These are phyloP conservation scores for Scaptomyza caliginosa DNA, from an alignment of 2,888 invertebrate species.

Conservation along the genomic window DNA sequence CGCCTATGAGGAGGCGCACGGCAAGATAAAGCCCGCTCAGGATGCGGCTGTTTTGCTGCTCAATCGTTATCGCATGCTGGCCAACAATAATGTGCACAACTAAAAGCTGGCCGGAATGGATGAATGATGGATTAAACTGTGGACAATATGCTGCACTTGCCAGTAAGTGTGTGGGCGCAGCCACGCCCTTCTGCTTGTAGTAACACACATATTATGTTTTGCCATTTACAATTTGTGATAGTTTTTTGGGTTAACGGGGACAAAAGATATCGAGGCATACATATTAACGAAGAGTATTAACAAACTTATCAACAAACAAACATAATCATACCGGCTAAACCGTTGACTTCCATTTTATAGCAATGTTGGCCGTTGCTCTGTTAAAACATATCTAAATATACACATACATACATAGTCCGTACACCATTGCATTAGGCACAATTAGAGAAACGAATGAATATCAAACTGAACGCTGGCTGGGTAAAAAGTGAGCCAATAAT, in stretches of 20 bases:
- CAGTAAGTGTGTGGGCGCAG: constrained; percentile 53
- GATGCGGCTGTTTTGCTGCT: constrained; percentile 60
- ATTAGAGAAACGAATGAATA: constrained; percentile 19
- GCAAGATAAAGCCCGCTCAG: constrained; percentile 63
- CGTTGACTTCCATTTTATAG: constrained; percentile 68
- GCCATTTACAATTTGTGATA: constrained; percentile 62
- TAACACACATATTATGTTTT: constrained; percentile 33
- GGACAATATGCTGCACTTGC: constrained; percentile 64
- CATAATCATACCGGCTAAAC: constrained; percentile 58
- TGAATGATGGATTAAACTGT: constrained; percentile 18
- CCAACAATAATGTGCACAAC: constrained; percentile 64
- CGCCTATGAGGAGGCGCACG: constrained; percentile 57
- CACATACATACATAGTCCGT: constrained; percentile 9
- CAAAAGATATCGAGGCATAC: constrained; percentile 45
- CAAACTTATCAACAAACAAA: constrained; percentile 34
- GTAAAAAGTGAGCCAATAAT: constrained; percentile 3
- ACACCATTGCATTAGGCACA: constrained; percentile 41
- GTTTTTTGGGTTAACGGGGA: constrained; percentile 35
- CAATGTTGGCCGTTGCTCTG: constrained; percentile 52
- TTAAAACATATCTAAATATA: constrained; percentile 57
- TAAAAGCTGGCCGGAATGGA: constrained; percentile 12
- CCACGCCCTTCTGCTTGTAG: constrained; percentile 59
- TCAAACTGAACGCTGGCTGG: constrained; percentile 31
- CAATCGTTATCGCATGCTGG: constrained; percentile 68
- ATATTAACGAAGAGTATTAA: constrained; percentile 38